Base-by-base conservation (phyloP, 2,888 invertebrate genomes). In the Papilio gigon region DNA sequence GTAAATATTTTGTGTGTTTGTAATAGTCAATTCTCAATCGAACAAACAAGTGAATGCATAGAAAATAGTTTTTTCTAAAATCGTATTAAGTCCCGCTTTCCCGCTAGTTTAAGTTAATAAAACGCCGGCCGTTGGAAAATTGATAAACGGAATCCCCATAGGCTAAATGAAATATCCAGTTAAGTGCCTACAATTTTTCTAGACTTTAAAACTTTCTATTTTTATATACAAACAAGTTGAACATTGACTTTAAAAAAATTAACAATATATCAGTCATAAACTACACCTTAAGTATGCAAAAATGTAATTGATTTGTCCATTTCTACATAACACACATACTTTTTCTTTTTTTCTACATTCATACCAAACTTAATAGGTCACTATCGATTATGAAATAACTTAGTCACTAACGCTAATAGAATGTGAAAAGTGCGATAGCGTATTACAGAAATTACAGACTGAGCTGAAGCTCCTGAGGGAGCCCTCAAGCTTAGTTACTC, bases 91-190 rank as follows among this genome's bases (percentile, higher is more conserved):
- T 56, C 53, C 53, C 53, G 53, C 30, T 56, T 56, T 30, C 30
- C 53, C 30, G 30, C 53, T 30, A 56, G 53, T 56, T 56, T 30
- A 30, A 17, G 30, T 56, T 56, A 56, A 56, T 56, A 56, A 56
- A 56, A 56, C 53, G 30, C 9, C 27, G 53, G 53, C 30, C n/a
- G 30, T 17, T 9, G 53, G 53, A 9, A 56, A 56, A 56, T 56
- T 56, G 53, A 56, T 56, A 56, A 56, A 56, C 30, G 53, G n/a
- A 56, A 56, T 56, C 30, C 53, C n/a, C 53, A 56, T 56, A 56
- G 30, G 53, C 30, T 17, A 30, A 30, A 30, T 56, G 30, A 56
- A 56, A 56, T 56, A 56, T 56, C 53, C n/a, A 17, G 53, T 27
- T 50, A 30, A 56, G 53, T 56, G 53, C 53, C 30, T 56, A 27